Base-by-base conservation (phyloP, 2,113 vertebrate species). In the Lepus europaeus region DNA sequence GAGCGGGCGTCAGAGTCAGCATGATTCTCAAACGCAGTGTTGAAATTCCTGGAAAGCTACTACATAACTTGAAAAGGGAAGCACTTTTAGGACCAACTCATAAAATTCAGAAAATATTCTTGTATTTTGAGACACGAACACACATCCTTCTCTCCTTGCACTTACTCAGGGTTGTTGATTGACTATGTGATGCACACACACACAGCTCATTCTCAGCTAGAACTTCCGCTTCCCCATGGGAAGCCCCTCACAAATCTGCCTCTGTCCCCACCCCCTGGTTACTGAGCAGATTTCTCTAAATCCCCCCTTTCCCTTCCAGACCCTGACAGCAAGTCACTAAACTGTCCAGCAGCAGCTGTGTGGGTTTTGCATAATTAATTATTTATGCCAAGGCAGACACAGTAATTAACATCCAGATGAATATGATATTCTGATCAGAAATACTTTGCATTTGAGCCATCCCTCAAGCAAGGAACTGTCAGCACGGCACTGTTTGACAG, bases 311-410 rank as follows among this genome's bases (percentile, higher is more conserved):
- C 98, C 98, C 98, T 98, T 98, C 97, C 98, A 98, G 98, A 98
- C 98, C 98, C 98, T 99, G 99, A 99, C 99, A 99, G 99, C 98
- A 98, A 99, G 99, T 99, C 99, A 98, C 99, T 99, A 99, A 99
- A 99, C 99, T 99, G 99, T 99, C 99, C 99, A 99, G 99, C 98
- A 98, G 98, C 99, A 99, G 99, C 99, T 99, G 99, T 99, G 98
- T 98, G 98, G 99, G 98, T 99, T 99, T 99, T 99, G 99, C 99
- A 99, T 99, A 99, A 99, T 99, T 99, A 99, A 99, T 99, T 99
- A 99, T 99, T 99, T 99, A 99, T 99, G 99, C 98, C 97, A 97
- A 99, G 99, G 98, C 99, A 99, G 99, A 99, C 99, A 99, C 99
- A 98, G 99, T 99, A 99, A 99, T 99, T 99, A 99, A 99, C 99